A percentile compares a stretch with the other conserved stretches of the same genome.
Conservation (phyloP, 2,113 vertebrate genomes). For the Axis porcinus region DNA sequence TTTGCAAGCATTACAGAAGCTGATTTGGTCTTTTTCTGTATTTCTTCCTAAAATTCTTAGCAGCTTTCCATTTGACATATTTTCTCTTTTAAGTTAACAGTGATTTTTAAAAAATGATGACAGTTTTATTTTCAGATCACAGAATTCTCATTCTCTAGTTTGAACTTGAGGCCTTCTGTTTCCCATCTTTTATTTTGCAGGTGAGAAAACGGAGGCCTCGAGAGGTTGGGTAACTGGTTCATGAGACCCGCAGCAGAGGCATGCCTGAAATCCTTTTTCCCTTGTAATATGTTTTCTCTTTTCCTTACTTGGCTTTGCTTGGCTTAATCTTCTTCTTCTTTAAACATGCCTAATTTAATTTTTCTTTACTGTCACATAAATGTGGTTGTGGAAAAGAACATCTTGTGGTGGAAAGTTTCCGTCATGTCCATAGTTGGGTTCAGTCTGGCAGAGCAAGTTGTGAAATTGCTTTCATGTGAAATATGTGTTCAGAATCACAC, state of each 20-base stretch:
- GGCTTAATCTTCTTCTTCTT: background rate
- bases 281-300: background rate
- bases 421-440: background rate
- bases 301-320: background rate
- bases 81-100: background rate
- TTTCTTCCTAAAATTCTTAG: background rate
- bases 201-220: background rate
- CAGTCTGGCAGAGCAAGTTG: background rate
- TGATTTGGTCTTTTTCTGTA: background rate
- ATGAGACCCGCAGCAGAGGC: background rate
- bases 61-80: background rate
- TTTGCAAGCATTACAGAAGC: background rate
- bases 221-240: background rate
- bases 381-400: background rate
- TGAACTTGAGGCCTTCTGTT: background rate
- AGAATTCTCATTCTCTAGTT: background rate
- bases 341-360: background rate
- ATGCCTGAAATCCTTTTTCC: background rate
- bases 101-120: background rate
- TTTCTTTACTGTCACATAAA: background rate
- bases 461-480: constrained; percentile 40
- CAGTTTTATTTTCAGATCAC: background rate
- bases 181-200: background rate
- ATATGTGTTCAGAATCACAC: constrained; percentile 20
- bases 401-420: background rate